Conservation (phyloP, 2,113 vertebrate species). For the Porphyrio hochstetteri region DNA sequence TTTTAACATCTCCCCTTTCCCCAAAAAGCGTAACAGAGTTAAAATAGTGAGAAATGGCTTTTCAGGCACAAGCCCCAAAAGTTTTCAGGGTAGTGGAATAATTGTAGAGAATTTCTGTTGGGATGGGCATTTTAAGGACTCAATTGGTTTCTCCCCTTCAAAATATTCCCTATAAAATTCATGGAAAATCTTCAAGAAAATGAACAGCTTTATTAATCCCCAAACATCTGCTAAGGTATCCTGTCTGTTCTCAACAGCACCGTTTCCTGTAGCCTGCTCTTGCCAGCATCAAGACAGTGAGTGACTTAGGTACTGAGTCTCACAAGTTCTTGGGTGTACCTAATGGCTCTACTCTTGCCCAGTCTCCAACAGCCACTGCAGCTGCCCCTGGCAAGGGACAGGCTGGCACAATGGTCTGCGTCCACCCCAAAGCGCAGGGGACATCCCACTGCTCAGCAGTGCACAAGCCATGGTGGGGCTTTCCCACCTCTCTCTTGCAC, state of each 20-base stretch:
- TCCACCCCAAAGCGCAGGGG: background rate
- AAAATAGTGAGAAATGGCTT: background rate
- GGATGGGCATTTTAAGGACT: background rate
- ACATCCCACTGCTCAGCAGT: rapidly evolving
- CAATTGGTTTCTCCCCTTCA: background rate
- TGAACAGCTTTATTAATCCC: background rate
- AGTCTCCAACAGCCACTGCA: background rate
- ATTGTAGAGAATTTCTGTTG: no score
- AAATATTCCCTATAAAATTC: background rate
- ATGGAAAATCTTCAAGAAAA: background rate
- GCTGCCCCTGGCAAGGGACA: background rate
- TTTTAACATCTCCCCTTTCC: background rate
- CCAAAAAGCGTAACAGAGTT: background rate
- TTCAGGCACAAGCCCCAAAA: background rate
- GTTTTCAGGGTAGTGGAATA: background rate
- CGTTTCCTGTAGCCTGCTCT: background rate
- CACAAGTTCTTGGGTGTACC: background rate
- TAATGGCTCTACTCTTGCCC: rapidly evolving
- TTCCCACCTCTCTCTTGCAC: background rate
- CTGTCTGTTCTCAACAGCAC: background rate
- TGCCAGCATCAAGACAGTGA: background rate
- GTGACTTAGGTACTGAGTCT: background rate
- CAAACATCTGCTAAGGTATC: background rate
- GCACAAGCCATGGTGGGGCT: background rate
- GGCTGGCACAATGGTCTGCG: no score